Conservation (phyloP, 1,140 invertebrate species). For the Drosophila pruinosa region DNA sequence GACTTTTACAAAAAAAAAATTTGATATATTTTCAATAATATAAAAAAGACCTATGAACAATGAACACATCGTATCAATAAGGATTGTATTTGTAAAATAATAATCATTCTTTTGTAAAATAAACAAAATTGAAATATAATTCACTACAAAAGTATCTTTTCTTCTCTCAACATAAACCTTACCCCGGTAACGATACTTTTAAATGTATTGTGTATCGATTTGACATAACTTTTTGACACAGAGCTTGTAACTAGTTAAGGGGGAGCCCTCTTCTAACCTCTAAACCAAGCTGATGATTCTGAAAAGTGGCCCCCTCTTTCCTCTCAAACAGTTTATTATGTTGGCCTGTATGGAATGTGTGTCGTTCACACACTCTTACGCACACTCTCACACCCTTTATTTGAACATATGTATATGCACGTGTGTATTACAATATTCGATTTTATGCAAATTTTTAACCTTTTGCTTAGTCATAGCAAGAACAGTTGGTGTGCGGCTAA, state of each 20-base stretch:
- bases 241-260: constrained; percentile 14
- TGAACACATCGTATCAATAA: too few relatives aligned
- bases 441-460: constrained; percentile 78
- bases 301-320: not conserved
- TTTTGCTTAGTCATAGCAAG: constrained; percentile 45
- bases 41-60: too few relatives aligned
- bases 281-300: constrained; percentile 14
- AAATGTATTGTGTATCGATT: constrained; percentile 12
- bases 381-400: not conserved
- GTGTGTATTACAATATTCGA: constrained; percentile 57
- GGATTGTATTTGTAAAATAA: too few relatives aligned
- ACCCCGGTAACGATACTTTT: not conserved
- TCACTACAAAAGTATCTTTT: not conserved
- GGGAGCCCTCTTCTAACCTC: constrained; percentile 4
- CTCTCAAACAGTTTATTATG: constrained; percentile 41
- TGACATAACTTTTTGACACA: constrained; percentile 17
- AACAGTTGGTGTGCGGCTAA: constrained; percentile 61
- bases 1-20: too few relatives aligned
- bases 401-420: not conserved
- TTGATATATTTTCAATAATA: too few relatives aligned
- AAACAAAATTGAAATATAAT: too few relatives aligned
- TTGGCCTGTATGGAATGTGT: constrained; percentile 44
- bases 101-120: too few relatives aligned
- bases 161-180: not conserved
- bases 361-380: constrained; percentile 39